Evolutionary conservation across 2,888 invertebrate species (phyloP).

Genomic region (Dermolepida albohirtum): DNA sequence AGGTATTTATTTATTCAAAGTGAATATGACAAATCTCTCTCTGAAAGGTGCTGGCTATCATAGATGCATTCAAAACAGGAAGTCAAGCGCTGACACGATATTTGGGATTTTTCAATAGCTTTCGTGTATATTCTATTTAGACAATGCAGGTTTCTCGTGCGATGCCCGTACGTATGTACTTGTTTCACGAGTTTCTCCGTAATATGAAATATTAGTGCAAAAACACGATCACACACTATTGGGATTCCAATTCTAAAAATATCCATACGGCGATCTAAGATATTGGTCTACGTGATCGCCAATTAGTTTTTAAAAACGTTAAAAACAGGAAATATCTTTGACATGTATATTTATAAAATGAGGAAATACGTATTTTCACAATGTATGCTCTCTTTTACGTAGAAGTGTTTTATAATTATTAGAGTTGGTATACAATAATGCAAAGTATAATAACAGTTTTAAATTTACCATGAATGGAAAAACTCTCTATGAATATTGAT

Average conservation of each 20-base stretch:
- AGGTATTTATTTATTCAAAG: too few species aligned
- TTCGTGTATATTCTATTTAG: not conserved
- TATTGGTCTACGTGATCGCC: slow-evolving; percentile 3
- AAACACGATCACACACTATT: slow-evolving; percentile 1
- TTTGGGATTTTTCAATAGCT: slow-evolving; percentile 2
- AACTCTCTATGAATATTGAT: too few species aligned
- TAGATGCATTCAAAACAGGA: not conserved
- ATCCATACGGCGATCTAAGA: not conserved
- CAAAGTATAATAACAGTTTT: too few species aligned
- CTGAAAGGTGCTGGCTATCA: slow-evolving; percentile 9
- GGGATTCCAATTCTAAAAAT: slow-evolving; percentile 11
- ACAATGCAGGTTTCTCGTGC: not conserved
- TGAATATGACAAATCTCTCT: not conserved
- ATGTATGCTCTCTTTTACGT: not conserved
- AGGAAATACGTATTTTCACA: slow-evolving; percentile 1
- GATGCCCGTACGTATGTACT: not conserved
- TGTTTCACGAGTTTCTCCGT: not conserved
- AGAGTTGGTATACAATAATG: too few species aligned
- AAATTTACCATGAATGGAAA: too few species aligned
- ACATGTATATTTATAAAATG: slow-evolving; percentile 20
- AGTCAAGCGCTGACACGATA: not conserved
- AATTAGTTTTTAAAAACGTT: slow-evolving; percentile 9
- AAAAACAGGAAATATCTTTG: slow-evolving; percentile 30
- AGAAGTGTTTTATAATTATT: too few species aligned
- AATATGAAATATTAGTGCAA: not conserved